Evolutionary conservation across 2,113 vertebrate species (phyloP).

Genomic region (Myxocyprinus asiaticus): DNA sequence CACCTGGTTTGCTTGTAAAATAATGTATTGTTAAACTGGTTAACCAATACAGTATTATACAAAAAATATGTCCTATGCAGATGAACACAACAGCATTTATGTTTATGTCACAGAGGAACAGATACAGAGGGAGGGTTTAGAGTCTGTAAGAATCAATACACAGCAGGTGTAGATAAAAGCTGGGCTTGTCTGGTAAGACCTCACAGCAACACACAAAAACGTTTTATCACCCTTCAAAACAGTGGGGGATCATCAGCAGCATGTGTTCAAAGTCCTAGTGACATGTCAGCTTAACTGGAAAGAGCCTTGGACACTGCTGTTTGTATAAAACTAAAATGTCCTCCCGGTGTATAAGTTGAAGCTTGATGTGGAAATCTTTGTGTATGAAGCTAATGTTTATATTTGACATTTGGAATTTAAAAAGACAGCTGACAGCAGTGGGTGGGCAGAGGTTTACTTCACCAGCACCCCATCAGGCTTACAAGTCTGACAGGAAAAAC

Average conservation of each 20-base stretch:
- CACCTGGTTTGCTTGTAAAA: too few relatives aligned
- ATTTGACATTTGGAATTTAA: background rate
- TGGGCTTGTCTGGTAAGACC: slow-evolving; percentile 64
- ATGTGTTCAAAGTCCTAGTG: slow-evolving; percentile 60
- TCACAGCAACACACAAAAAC: slow-evolving; percentile 69
- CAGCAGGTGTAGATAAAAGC: slow-evolving; percentile 66
- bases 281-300: slow-evolving; percentile 62
- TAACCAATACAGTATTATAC: background rate
- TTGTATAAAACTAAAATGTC: slow-evolving; percentile 15
- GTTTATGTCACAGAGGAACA: slow-evolving; percentile 49
- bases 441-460: background rate
- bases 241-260: slow-evolving; percentile 67
- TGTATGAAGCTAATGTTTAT: slow-evolving; percentile 22
- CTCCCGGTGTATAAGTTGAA: background rate
- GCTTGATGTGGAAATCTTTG: background rate
- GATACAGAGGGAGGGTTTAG: slow-evolving; percentile 14
- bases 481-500: slow-evolving; percentile 1
- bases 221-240: slow-evolving; percentile 67
- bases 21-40: background rate
- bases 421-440: slow-evolving; percentile 10
- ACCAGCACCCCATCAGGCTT: background rate
- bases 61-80: background rate
- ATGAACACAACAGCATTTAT: slow-evolving; percentile 19
- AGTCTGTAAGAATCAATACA: slow-evolving; percentile 70
- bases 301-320: slow-evolving; percentile 1